Evolutionary conservation across 2,113 vertebrate species (phyloP).

Genomic region (Mungos mungo): DNA sequence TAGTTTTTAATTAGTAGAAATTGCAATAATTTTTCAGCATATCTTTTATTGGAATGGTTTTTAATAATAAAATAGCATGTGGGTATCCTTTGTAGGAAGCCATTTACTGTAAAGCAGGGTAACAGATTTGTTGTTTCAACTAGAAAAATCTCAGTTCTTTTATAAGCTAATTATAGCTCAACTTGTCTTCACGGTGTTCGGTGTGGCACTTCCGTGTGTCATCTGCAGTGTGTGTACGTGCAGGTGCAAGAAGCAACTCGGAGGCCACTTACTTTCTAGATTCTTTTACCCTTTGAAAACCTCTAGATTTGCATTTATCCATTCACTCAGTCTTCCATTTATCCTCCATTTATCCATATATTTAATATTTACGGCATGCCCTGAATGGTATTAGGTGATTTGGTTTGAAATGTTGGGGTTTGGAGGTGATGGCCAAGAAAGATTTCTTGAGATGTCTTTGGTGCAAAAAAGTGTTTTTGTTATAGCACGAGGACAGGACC

Average conservation of each 20-base stretch:
- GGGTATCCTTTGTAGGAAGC: conserved; percentile 70
- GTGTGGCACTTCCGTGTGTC: background rate
- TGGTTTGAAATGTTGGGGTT: no score
- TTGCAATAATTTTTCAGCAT: conserved; percentile 78
- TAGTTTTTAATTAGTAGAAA: conserved; percentile 82
- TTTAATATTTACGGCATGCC: background rate
- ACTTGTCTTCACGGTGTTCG: conserved; percentile 53
- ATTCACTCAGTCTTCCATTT: background rate
- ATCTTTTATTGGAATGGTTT: conserved; percentile 79
- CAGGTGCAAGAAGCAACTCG: no score
- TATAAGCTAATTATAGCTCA: conserved; percentile 71
- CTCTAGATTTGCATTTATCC: background rate
- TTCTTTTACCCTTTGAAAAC: background rate
- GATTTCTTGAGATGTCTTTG: no score
- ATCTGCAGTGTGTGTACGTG: background rate
- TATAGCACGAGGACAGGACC: no score
- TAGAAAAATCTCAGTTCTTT: conserved; percentile 71
- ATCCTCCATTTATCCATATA: background rate
- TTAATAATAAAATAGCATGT: conserved; percentile 78
- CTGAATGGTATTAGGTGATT: background rate
- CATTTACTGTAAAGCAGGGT: conserved; percentile 74
- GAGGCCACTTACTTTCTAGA: background rate
- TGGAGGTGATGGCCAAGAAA: no score
- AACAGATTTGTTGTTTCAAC: conserved; percentile 79
- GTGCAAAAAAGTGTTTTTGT: no score